Evolutionary conservation across 2,113 vertebrate genomes (phyloP).

Genomic region (Engystomops pustulosus): DNA sequence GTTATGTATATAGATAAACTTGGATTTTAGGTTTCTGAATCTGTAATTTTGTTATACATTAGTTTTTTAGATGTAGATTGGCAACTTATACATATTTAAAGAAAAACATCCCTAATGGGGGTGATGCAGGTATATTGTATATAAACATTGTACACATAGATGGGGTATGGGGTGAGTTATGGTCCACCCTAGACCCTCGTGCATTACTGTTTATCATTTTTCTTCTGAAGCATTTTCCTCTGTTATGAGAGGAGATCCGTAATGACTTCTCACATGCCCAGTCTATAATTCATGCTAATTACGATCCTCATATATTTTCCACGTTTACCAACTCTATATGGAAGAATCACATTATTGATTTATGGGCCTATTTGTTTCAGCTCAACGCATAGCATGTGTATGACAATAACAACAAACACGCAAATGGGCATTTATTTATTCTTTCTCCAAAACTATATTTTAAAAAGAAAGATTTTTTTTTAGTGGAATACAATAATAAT

Average conservation of each 20-base stretch:
- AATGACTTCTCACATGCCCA: constrained; percentile 31
- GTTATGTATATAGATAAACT: too few relatives aligned
- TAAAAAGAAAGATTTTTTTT: too few relatives aligned
- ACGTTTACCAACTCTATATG: background rate
- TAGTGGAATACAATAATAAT: too few relatives aligned
- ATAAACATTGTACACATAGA: background rate
- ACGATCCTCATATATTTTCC: constrained; percentile 17
- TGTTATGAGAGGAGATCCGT: background rate
- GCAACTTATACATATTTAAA: too few relatives aligned
- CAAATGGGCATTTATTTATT: too few relatives aligned
- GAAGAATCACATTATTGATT: constrained; percentile 17
- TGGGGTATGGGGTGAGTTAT: background rate
- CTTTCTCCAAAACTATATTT: too few relatives aligned
- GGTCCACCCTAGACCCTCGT: background rate
- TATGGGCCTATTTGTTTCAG: constrained; percentile 13
- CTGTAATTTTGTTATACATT: too few relatives aligned
- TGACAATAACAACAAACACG: background rate
- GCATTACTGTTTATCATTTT: constrained; percentile 22
- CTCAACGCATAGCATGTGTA: background rate
- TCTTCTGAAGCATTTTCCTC: background rate
- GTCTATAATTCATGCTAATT: constrained; percentile 12
- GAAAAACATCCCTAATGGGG: too few relatives aligned
- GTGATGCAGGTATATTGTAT: too few relatives aligned
- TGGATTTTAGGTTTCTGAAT: too few relatives aligned
- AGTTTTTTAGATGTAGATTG: too few relatives aligned